A percentile compares a stretch with the other conserved stretches of the same genome.
These are phyloP conservation scores for Willowsia nigromaculata DNA, from an alignment of 2,888 invertebrate species.

Conservation along the genomic window DNA sequence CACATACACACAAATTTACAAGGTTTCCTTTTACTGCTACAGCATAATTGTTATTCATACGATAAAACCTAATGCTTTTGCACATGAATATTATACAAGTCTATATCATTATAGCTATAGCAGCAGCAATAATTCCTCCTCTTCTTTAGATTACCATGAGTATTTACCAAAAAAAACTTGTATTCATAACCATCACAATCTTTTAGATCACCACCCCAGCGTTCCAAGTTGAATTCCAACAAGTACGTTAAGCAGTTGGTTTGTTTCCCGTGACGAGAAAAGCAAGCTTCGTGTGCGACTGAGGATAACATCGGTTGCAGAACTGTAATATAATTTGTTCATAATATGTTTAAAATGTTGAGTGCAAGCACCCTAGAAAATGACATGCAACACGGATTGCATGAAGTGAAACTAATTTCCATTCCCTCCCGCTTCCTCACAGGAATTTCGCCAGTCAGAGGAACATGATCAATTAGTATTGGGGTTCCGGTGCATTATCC, in stretches of 20 bases:
- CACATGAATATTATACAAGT: not conserved
- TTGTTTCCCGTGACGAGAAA: not conserved
- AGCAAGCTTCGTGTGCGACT: not conserved
- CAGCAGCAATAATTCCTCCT: not conserved
- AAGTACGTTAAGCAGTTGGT: not conserved
- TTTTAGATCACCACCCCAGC: not conserved
- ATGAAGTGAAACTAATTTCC: slow-evolving; percentile 39
- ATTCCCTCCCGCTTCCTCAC: not conserved
- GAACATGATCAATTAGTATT: slow-evolving; percentile 58
- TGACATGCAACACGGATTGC: not conserved
- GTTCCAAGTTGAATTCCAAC: not conserved
- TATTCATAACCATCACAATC: not conserved
- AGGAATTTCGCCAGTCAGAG: slow-evolving; percentile 45
- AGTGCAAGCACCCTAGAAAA: not conserved
- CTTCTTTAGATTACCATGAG: not conserved
- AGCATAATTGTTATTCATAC: slow-evolving; percentile 2
- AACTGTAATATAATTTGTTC: not conserved
- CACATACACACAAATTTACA: not conserved
- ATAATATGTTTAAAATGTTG: not conserved
- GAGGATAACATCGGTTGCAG: not conserved
- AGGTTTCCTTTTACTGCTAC: not conserved
- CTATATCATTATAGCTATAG: not conserved
- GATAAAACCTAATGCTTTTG: not conserved
- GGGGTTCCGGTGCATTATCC: slow-evolving; percentile 47
- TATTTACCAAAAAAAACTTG: not conserved